Evolutionary conservation across 1,140 invertebrate genomes (phyloP), one percentile per base, ranked within the genome.

Genomic region (Eubasilissa regina): DNA sequence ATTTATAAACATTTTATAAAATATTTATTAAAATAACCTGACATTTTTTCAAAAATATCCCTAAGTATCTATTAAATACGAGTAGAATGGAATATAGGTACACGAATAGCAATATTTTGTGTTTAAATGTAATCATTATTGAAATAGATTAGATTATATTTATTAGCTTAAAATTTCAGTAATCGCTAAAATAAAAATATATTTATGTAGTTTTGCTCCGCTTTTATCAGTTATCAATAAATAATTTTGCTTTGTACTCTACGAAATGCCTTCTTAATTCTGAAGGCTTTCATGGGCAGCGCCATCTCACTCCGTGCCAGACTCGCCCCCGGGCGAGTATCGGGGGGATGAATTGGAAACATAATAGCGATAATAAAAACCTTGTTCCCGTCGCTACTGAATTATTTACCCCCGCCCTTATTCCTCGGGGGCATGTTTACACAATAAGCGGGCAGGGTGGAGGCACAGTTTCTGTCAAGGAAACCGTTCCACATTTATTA

Each of bases 331-430:
- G 47, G 8, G 15, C n/a, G 64, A 58, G 25, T 75, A 62, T 70
- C 25, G 70, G 60, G 25, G 58, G 81, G 77, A 80, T 82, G 81
- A 82, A 82, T 82, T 82, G 81, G 81, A 78, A 76, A 82, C 81
- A 82, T 82, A 82, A 82, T 82, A 82, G 81, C 73, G 78, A 82
- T 82, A 82, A 80, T 82, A 82, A 82, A 81, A 82, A 82, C 81
- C 81, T 82, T 82, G 81, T 80, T 82, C 68, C 81, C 79, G 75
- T 76, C 78, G 75, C 81, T 78, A 74, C 64, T 82, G 81, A 82
- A 82, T 82, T 80, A 82, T 82, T 82, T 76, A 80, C 56, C 74
- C 77, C 75, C 76, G 53, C 80, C 73, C 76, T 25, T 66, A 72
- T 55, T 47, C 78, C 80, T 73, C 66, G 62, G 75, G 78, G 81